Conservation (phyloP, 2,888 invertebrate genomes). For the Erannis defoliaria region DNA sequence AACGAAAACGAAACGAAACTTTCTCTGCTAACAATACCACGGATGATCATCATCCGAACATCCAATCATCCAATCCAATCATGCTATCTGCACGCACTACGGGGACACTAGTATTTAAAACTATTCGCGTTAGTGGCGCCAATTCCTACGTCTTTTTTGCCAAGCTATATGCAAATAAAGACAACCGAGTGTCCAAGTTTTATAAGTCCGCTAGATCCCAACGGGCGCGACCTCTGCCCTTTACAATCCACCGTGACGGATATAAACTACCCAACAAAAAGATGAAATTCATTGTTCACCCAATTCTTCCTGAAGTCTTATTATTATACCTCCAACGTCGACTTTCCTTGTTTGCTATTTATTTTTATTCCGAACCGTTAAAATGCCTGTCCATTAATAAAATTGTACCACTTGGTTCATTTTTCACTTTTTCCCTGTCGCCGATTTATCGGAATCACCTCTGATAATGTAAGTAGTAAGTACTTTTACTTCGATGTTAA, state of each 20-base stretch:
- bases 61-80: too few species aligned
- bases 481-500: background rate
- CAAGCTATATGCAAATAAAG: slow-evolving; percentile 12
- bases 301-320: slow-evolving; percentile 27
- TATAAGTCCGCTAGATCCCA: slow-evolving; percentile 16
- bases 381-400: slow-evolving; percentile 31
- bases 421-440: slow-evolving; percentile 5
- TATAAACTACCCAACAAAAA: slow-evolving; percentile 47
- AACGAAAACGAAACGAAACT: too few species aligned
- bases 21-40: too few species aligned
- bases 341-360: slow-evolving; percentile 27
- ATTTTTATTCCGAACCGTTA: slow-evolving; percentile 30
- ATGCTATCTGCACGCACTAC: too few species aligned
- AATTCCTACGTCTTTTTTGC: background rate
- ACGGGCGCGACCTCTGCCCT: slow-evolving; percentile 54
- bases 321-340: slow-evolving; percentile 12
- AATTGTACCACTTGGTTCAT: slow-evolving; percentile 20
- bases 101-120: too few species aligned
- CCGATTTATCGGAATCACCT: slow-evolving; percentile 23
- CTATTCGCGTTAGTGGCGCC: too few species aligned
- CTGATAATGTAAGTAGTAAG: slow-evolving; percentile 3
- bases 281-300: slow-evolving; percentile 39
- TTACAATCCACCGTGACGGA: slow-evolving; percentile 44
- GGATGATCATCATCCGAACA: too few species aligned
- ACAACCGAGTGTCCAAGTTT: slow-evolving; percentile 1